Evolutionary conservation across 1,140 invertebrate species (phyloP).

Genomic region (Brachionus rubens): DNA sequence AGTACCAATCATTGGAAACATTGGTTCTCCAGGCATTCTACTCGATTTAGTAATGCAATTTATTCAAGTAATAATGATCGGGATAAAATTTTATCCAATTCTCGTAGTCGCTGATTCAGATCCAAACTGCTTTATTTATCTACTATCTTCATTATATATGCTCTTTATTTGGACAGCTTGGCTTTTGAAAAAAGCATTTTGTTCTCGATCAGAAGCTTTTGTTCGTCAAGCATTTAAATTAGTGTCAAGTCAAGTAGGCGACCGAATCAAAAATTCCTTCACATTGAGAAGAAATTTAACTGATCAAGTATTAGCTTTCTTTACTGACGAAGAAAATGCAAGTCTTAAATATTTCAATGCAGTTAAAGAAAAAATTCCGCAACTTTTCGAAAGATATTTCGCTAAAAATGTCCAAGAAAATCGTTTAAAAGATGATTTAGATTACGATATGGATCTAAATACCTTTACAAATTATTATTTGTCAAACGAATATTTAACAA

Average conservation of each 20-base stretch:
- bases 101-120: conserved; percentile 33
- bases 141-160: conserved; percentile 6
- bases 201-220: conserved; percentile 26
- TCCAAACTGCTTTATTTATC: neutral
- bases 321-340: neutral
- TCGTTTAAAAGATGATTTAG: neutral
- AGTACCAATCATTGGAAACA: conserved; percentile 27
- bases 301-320: neutral
- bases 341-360: neutral
- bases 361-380: neutral
- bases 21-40: neutral
- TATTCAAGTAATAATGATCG: conserved; percentile 40
- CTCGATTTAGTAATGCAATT: conserved; percentile 8
- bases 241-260: neutral
- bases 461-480: neutral
- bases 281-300: neutral
- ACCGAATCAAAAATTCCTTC: neutral
- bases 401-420: no score
- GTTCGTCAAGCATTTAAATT: neutral
- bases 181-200: conserved; percentile 20
- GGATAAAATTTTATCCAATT: conserved; percentile 40
- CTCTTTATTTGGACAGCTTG: conserved; percentile 4
- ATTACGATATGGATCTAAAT: neutral
- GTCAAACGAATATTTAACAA: neutral
- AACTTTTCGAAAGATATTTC: conserved; percentile 2